A percentile compares a stretch with the other conserved stretches of the same genome.
phyloP scores from a whole-genome alignment of 2,888 invertebrate genomes.

The Aproaerema taeniolella region DNA sequence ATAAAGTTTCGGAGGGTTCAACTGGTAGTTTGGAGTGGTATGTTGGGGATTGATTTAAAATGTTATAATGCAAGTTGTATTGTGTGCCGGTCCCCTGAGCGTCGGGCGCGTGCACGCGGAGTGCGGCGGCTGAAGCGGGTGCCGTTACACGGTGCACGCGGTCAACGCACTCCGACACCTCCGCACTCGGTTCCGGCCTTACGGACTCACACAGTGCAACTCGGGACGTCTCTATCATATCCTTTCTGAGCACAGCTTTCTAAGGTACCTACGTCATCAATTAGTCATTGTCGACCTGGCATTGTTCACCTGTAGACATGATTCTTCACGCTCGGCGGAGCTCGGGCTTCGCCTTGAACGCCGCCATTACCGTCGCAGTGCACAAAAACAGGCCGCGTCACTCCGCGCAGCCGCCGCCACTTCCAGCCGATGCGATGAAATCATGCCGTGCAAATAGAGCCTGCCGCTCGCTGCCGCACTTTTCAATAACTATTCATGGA shows the following conservation, averaged over 20 bases:
- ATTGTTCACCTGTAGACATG: conserved; percentile 39
- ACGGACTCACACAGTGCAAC: too few species aligned
- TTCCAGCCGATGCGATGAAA: conserved; percentile 27
- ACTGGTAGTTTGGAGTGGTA: too few species aligned
- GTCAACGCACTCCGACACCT: conserved; percentile 61
- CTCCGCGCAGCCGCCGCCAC: conserved; percentile 11
- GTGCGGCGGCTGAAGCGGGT: conserved; percentile 35
- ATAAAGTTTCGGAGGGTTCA: too few species aligned
- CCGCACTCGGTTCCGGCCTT: background rate
- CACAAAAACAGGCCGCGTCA: conserved; percentile 28
- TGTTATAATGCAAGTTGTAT: too few species aligned
- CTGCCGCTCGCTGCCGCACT: conserved; percentile 2
- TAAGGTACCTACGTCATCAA: background rate
- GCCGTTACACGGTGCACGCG: conserved; percentile 51
- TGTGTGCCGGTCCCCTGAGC: too few species aligned
- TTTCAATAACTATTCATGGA: too few species aligned
- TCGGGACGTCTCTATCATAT: too few species aligned
- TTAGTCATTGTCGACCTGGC: background rate
- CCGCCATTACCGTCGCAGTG: conserved; percentile 11
- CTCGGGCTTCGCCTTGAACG: conserved; percentile 19
- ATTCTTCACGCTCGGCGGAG: conserved; percentile 37
- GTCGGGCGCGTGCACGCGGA: background rate
- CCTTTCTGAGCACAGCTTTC: too few species aligned
- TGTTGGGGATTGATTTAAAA: too few species aligned
- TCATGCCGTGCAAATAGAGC: conserved; percentile 26